Conservation (phyloP, 1,140 invertebrate species). For the Hycleus phaleratus region DNA sequence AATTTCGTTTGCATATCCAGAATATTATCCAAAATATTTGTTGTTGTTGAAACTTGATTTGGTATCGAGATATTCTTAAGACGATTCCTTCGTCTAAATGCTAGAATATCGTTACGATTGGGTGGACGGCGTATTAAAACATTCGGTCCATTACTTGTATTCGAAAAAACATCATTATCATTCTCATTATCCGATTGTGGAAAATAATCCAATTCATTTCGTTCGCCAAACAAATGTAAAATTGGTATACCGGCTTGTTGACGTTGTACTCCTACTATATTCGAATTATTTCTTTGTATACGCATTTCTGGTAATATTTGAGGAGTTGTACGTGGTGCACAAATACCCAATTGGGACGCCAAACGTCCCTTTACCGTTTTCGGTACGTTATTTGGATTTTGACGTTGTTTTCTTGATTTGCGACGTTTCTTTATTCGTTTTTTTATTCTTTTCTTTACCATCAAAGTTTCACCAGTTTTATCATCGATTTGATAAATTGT, state of each 20-base stretch:
- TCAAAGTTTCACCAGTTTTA: conserved; percentile 31
- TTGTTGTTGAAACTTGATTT: conserved; percentile 31
- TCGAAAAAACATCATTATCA: conserved; percentile 1
- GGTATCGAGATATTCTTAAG: conserved; percentile 36
- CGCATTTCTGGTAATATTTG: conserved; percentile 30
- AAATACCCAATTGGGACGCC: conserved; percentile 41
- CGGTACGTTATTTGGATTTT: conserved; percentile 10
- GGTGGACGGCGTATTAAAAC: conserved; percentile 41
- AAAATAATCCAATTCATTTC: conserved; percentile 57
- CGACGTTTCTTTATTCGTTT: conserved; percentile 20
- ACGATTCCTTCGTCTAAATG: conserved; percentile 28
- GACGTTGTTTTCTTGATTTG: conserved; percentile 1
- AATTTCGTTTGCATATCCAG: conserved; percentile 66
- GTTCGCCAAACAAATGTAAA: conserved; percentile 52
- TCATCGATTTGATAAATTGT: conserved; percentile 34
- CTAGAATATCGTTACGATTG: conserved; percentile 36
- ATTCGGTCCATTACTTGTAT: conserved; percentile 26
- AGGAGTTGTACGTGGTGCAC: conserved; percentile 24
- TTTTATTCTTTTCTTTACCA: conserved; percentile 22
- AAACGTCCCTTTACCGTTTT: conserved; percentile 42
- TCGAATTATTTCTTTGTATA: conserved; percentile 1
- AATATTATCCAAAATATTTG: conserved; percentile 65
- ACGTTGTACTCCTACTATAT: conserved; percentile 9
- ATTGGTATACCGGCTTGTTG: conserved; percentile 33
- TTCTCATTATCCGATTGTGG: conserved; percentile 48